phyloP scores from a whole-genome alignment of 2,888 invertebrate species.

The Escarpia spicata region DNA sequence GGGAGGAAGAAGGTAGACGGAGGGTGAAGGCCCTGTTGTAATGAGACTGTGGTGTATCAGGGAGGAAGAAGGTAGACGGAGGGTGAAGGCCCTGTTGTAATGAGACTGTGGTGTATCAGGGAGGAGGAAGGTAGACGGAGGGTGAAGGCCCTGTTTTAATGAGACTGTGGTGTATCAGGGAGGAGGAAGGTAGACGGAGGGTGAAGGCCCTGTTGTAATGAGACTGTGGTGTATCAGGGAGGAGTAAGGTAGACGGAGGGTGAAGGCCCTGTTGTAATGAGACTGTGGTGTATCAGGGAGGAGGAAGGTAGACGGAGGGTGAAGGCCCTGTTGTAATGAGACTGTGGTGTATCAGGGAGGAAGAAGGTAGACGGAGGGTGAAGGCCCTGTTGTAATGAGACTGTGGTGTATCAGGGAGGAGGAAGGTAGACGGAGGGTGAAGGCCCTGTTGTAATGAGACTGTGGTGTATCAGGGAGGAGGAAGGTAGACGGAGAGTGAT shows the following conservation, averaged over 20 bases:
- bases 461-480: not conserved
- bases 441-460: constrained; percentile 13
- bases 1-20: not conserved
- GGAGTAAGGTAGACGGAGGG: constrained; percentile 59
- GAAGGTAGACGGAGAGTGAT: not conserved
- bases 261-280: constrained; percentile 44
- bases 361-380: not conserved
- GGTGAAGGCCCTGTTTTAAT: not conserved
- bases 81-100: constrained; percentile 56
- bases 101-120: constrained; percentile 59
- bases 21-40: too few species aligned
- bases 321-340: not conserved
- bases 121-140: constrained; percentile 57
- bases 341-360: not conserved
- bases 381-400: not conserved
- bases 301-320: not conserved
- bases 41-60: constrained; percentile 42
- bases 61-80: constrained; percentile 61
- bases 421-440: constrained; percentile 13
- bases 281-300: not conserved
- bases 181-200: not conserved
- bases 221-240: constrained; percentile 48
- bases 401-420: constrained; percentile 21
- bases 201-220: not conserved
- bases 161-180: not conserved